Evolutionary conservation across 2,113 vertebrate species (phyloP).

Genomic region (Microtus pennsylvanicus): DNA sequence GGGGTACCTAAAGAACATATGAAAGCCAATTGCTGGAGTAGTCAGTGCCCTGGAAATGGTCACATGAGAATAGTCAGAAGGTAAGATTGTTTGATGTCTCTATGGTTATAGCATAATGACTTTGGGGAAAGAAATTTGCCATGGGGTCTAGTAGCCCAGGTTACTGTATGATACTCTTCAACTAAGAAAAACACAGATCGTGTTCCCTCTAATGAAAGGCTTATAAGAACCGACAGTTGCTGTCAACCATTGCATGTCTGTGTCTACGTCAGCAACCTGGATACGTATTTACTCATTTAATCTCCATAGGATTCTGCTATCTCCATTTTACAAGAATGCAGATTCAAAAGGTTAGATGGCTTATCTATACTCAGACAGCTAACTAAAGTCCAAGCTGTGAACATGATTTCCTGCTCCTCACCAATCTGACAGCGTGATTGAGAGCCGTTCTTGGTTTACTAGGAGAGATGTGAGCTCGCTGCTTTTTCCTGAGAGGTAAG

Average conservation of each 20-base stretch:
- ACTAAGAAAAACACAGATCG: not conserved
- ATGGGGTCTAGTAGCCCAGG: not conserved
- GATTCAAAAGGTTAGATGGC: not conserved
- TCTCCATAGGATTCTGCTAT: not conserved
- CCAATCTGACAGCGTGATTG: not conserved
- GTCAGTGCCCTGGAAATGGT: not conserved
- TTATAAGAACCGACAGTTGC: not conserved
- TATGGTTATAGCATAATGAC: not conserved
- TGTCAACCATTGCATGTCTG: not conserved
- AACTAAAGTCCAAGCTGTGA: fast-evolving
- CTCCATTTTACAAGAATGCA: not conserved
- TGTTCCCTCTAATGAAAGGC: not conserved
- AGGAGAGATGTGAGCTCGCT: not conserved
- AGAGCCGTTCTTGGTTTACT: not conserved
- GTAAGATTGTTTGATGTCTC: fast-evolving
- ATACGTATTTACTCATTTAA: not conserved
- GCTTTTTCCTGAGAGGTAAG: not conserved
- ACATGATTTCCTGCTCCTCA: not conserved
- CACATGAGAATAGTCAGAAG: not conserved
- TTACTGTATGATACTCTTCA: fast-evolving
- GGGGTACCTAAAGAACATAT: not conserved
- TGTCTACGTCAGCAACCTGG: not conserved
- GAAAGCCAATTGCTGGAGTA: not conserved
- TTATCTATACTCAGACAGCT: not conserved
- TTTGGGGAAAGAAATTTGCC: not conserved